Base-by-base conservation (phyloP, 2,888 invertebrate species). In the Diplolepis rosae region DNA sequence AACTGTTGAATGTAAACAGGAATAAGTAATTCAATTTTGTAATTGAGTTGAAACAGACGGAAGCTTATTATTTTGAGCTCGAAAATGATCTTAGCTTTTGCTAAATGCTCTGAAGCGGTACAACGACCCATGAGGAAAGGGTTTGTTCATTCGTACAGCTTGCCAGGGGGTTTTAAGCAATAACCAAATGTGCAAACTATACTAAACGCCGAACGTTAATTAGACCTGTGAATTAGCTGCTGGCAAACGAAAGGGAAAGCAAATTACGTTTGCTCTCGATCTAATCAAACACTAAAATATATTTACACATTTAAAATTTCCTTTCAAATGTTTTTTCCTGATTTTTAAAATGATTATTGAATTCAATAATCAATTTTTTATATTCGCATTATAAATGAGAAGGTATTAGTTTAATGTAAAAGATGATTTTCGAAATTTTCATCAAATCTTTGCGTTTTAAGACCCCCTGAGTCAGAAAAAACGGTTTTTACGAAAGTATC, bases 51-150 rank as follows among this genome's bases (percentile, higher is more conserved):
- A 18, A 56, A 56, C 35, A 6, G 35, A 18, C 13, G 35, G 11
- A 39, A 61, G 32, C 56, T 24, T 24, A 24, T 13, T 61, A 35
- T 61, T 39, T n/a, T n/a, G n/a, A 61, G 39, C 39, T 61, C 39
- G n/a, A 24, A 61, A 61, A 61, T 61, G 39, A 61, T 61, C 39
- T 61, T 61, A 27, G 61, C 61, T 39, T 61, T 61, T 22, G 61
- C 39, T 61, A 39, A 61, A 61, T 61, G 15, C 24, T 24, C 61
- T n/a, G n/a, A 39, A 61, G 56, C 22, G 22, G 32, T 39, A 54
- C 9, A 61, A 35, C 39, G n/a, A 27, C 39, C 61, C 61, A 61
- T 61, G 35, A 61, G 27, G 24, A 61, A 13, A 39, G 56, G 39
- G 39, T n/a, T 39, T 22, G 32, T 56, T 56, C 56, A 7, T 22